Base-by-base conservation (phyloP, 1,140 invertebrate genomes). In the Pseudomyrmex gracilis region DNA sequence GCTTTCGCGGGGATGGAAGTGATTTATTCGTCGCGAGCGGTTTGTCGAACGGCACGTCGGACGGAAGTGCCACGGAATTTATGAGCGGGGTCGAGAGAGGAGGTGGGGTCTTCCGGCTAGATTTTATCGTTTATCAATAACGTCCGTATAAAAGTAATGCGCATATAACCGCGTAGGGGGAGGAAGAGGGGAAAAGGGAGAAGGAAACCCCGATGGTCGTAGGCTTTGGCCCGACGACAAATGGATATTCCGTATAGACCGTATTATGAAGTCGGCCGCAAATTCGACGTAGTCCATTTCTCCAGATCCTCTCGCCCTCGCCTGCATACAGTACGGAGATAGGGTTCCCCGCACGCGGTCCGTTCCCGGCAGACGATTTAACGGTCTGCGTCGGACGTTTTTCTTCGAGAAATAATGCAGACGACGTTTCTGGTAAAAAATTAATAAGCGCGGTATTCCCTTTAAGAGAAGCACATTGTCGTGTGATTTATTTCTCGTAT, bases 91-190 rank as follows among this genome's bases (percentile, higher is more conserved):
- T 34, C 34, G 34, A 34, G 34, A 34, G 34, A 34, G 74, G 67
- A 71, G 73, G 70, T 82, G 55, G 66, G 82, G 67, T 87, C 89
- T 90, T 90, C 90, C 89, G 85, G 85, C 89, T 90, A 89, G 89
- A 91, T 91, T 92, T 92, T 92, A 92, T 92, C 91, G 91, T 91
- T 92, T 92, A 91, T 92, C 91, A 92, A 92, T 92, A 92, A 92
- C 84, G 88, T 83, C 63, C 71, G 86, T 90, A 90, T 86, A 88
- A 89, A 90, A 89, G 86, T 87, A 89, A 90, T 74, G 63, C 82
- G 66, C 60, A 61, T 45, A 20, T 57, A 73, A 24, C 53, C 24
- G 58, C 63, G 66, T 34, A 0, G 34, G 34, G 34, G 34, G 5
- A 4, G 34, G 34, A 34, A 7, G 34, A 34, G 34, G 0, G 24